A percentile compares a stretch with the other conserved stretches of the same genome.
phyloP scores from a whole-genome alignment of 2,888 invertebrate genomes.

The Ormyrus thymus region DNA sequence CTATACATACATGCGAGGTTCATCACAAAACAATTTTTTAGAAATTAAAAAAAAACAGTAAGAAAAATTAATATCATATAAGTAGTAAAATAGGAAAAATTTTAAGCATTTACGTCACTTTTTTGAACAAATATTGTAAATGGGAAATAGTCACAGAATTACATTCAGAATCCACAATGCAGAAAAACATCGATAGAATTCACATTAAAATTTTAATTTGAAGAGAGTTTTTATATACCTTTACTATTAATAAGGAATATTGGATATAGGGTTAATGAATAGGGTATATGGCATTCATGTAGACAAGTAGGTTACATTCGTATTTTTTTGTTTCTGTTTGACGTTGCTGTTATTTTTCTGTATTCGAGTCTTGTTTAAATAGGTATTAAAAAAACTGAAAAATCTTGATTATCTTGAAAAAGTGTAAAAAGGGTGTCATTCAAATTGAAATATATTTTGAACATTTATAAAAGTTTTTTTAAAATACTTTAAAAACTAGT shows the following conservation, averaged over 20 bases:
- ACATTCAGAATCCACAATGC: conserved; percentile 47
- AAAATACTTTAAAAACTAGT: not conserved
- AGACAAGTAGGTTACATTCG: not conserved
- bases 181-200: conserved; percentile 13
- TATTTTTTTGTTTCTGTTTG: not conserved
- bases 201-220: too few species aligned
- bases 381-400: conserved; percentile 7
- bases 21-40: conserved; percentile 48
- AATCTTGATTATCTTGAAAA: too few species aligned
- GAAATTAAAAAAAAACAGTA: conserved; percentile 31
- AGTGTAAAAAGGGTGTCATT: too few species aligned
- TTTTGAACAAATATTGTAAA: not conserved
- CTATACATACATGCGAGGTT: conserved; percentile 47
- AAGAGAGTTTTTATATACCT: too few species aligned
- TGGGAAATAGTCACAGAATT: conserved; percentile 22
- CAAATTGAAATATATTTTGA: too few species aligned
- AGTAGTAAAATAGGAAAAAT: not conserved
- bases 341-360: not conserved
- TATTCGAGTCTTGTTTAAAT: conserved; percentile 6
- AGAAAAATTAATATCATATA: not conserved
- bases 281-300: not conserved
- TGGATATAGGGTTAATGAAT: too few species aligned
- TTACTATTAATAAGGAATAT: too few species aligned
- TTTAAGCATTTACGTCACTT: conserved; percentile 4
- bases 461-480: too few species aligned